These are phyloP conservation scores for Decapterus maruadsi DNA, from an alignment of 2,797 vertebrate species.

Conservation along the genomic window DNA sequence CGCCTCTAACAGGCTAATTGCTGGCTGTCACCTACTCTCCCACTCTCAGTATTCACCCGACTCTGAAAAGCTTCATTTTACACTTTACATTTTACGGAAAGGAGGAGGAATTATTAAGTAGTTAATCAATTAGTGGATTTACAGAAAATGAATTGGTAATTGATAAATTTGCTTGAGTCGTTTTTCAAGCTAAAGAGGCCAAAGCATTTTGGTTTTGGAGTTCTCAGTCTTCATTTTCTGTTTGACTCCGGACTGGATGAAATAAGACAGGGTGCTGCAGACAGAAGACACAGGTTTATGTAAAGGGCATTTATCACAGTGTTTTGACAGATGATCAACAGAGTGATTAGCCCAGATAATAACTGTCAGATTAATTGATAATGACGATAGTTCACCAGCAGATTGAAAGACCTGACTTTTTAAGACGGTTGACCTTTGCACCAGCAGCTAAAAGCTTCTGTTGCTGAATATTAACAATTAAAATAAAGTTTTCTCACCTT, in stretches of 20 bases:
- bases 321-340: neutral
- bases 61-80: neutral
- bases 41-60: neutral
- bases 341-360: neutral
- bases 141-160: neutral
- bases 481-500: too few relatives aligned
- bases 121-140: neutral
- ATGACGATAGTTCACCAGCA: neutral
- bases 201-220: too few relatives aligned
- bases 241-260: neutral
- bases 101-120: neutral
- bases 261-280: neutral
- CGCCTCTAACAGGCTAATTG: neutral
- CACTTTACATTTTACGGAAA: neutral
- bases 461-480: too few relatives aligned
- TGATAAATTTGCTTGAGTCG: neutral
- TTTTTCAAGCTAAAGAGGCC: neutral
- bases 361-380: neutral
- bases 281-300: too few relatives aligned
- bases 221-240: neutral
- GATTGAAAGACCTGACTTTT: neutral
- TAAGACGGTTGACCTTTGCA: neutral
- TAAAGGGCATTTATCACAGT: neutral
- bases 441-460: neutral
- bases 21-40: neutral